Base-by-base conservation (phyloP, 1,140 invertebrate species). In the Nephotettix cincticeps region DNA sequence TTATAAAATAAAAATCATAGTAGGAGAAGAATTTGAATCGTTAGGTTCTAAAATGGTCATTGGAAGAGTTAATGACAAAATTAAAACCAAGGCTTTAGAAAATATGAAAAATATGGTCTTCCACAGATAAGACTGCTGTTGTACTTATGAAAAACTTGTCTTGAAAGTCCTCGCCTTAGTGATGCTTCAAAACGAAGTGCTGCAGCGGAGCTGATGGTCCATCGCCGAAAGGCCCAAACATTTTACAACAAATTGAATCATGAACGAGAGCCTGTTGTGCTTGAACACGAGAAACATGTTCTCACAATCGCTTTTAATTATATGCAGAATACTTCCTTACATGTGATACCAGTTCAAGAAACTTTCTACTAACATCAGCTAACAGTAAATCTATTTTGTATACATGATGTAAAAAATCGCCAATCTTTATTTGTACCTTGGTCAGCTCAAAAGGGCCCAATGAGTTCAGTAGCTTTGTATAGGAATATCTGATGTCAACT, bases 381-480 rank as follows among this genome's bases (percentile, higher is more conserved):
- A 47, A 73, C 71, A 54, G 40, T 71, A 65, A 66, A 71, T 47
- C 23, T 73, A 66, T 71, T 70, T 70, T 72, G 73, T 43, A 69
- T 73, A 19, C 70, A 76, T 64, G 58, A 73, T 29, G 21, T 76
- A 32, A 56, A 51, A 69, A 72, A 67, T 19, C 54, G 14, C 67
- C 58, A 17, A 72, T 25, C 23, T 73, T 76, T 75, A 66, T 47
- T 58, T 68, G 17, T 75, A 76, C 63, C 28, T 73, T 67, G 74
- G 75, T 69, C 69, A 65, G 13, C 32, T 32, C 54, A 64, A 54
- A 11, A 73, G 58, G 56, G 75, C 23, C 30, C 0, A 71, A 73
- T 70, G 75, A 75, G 21, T 70, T 76, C 21, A 71, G 70, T 36
- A 72, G 72, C 14, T 65, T 76, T 68, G 27, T 75, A 13, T 40